A percentile compares a stretch with the other conserved stretches of the same genome.
phyloP scores from a whole-genome alignment of 2,113 vertebrate species.

The Tonatia bakeri region DNA sequence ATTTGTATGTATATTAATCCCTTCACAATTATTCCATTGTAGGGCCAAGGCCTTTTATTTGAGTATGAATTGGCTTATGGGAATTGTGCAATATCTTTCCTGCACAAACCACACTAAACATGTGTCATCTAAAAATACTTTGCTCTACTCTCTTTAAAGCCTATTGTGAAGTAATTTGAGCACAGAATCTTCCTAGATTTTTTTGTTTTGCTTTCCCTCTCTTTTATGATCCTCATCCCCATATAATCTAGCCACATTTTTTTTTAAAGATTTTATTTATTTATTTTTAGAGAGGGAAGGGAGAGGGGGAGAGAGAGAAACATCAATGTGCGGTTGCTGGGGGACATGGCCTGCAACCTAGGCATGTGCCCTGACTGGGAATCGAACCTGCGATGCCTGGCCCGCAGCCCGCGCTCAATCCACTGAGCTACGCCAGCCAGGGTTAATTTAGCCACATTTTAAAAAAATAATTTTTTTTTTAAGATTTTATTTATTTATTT shows the following conservation, averaged over 20 bases:
- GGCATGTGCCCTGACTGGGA: too few relatives aligned
- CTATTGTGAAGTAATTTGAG: background rate
- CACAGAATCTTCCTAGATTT: background rate
- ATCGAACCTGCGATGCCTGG: too few relatives aligned
- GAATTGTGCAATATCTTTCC: background rate
- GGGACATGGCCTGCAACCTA: too few relatives aligned
- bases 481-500: too few relatives aligned
- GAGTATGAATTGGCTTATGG: background rate
- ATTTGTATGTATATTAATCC: background rate
- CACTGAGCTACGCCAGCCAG: too few relatives aligned
- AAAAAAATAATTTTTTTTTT: too few relatives aligned
- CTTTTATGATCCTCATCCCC: background rate
- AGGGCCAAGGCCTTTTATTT: background rate
- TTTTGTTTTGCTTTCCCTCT: background rate
- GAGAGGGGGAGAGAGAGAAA: too few relatives aligned
- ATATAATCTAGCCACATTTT: background rate
- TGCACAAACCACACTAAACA: background rate
- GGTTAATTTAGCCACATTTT: too few relatives aligned
- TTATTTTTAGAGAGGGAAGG: too few relatives aligned
- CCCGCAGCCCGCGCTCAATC: too few relatives aligned
- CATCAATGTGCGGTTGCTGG: too few relatives aligned
- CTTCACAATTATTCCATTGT: background rate
- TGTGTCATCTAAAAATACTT: background rate
- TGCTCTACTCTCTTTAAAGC: background rate
- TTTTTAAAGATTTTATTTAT: too few relatives aligned